Percentiles rank a stretch among this genome's conserved stretches.
Evolutionary conservation across 2,888 invertebrate species (phyloP).

Genomic region (Noctua fimbriata): DNA sequence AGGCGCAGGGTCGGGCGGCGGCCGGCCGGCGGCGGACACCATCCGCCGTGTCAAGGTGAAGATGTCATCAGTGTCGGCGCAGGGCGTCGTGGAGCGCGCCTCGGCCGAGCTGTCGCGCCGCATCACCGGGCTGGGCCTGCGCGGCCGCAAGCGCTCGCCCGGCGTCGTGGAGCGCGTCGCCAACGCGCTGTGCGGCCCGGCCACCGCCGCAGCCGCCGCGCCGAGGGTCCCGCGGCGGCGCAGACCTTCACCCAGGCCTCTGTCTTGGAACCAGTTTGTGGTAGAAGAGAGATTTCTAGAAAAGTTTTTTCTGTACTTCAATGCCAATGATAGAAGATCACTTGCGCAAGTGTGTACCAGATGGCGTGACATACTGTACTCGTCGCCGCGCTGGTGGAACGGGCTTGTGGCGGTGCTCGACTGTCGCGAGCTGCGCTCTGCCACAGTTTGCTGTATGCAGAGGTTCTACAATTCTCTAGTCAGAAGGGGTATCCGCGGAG

Average conservation of each 20-base stretch:
- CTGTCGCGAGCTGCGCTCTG: constrained; percentile 94
- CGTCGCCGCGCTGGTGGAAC: constrained; percentile 96
- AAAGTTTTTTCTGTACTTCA: constrained; percentile 96
- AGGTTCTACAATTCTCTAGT: constrained; percentile 95
- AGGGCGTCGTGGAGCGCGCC: constrained; percentile 97
- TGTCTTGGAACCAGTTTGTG: constrained; percentile 94
- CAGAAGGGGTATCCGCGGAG: constrained; percentile 95
- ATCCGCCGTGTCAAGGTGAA: constrained; percentile 88
- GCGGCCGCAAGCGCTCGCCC: constrained; percentile 91
- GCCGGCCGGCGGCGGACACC: constrained; percentile 85
- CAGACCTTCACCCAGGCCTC: constrained; percentile 89
- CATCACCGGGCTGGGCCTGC: constrained; percentile 95
- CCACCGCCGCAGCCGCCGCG: constrained; percentile 79
- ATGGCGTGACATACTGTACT: constrained; percentile 97
- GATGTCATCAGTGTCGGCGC: constrained; percentile 96
- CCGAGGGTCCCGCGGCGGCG: constrained; percentile 85
- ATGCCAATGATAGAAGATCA: constrained; percentile 93
- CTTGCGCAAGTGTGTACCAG: constrained; percentile 96
- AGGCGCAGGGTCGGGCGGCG: constrained; percentile 78
- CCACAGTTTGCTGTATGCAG: constrained; percentile 88
- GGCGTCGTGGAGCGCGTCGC: constrained; percentile 97
- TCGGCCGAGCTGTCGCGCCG: constrained; percentile 97
- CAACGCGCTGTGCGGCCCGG: constrained; percentile 95
- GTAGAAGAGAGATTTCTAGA: constrained; percentile 96
- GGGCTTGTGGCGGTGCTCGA: constrained; percentile 96